These are phyloP conservation scores for Neomicropteryx cornuta DNA, from an alignment of 1,140 invertebrate species.

Conservation along the genomic window DNA sequence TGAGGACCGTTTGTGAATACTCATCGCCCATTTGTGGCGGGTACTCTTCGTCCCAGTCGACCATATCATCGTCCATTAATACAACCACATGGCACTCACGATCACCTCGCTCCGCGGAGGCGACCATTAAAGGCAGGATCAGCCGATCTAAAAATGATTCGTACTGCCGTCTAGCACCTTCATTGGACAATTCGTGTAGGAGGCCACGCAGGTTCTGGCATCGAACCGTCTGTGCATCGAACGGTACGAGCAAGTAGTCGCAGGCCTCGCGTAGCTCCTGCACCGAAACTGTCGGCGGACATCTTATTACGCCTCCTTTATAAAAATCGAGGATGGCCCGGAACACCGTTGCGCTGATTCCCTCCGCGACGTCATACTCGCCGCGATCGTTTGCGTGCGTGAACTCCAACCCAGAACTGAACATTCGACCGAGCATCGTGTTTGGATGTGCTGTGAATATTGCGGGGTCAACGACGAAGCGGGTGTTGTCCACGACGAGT, in stretches of 20 bases:
- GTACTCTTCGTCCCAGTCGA: slow-evolving; percentile 97
- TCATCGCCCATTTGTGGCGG: slow-evolving; percentile 97
- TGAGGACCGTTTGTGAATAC: slow-evolving; percentile 86
- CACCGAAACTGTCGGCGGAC: slow-evolving; percentile 54
- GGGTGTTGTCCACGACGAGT: slow-evolving; percentile 86
- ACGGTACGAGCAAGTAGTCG: slow-evolving; percentile 96
- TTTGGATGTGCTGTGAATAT: slow-evolving; percentile 86
- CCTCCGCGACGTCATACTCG: slow-evolving; percentile 97
- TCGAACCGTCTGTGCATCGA: slow-evolving; percentile 91
- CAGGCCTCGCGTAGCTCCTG: slow-evolving; percentile 96
- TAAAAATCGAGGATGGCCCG: slow-evolving; percentile 95
- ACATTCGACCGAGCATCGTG: slow-evolving; percentile 95
- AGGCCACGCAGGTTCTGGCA: slow-evolving; percentile 78
- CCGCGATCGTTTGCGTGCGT: slow-evolving; percentile 90
- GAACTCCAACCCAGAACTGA: slow-evolving; percentile 87
- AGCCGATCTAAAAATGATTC: slow-evolving; percentile 92
- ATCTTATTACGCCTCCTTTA: slow-evolving; percentile 77
- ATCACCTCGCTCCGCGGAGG: slow-evolving; percentile 83
- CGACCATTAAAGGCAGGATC: slow-evolving; percentile 93
- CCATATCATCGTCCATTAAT: slow-evolving; percentile 86
- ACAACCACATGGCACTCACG: slow-evolving; percentile 91
- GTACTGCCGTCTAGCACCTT: slow-evolving; percentile 94
- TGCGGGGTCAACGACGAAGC: slow-evolving; percentile 84
- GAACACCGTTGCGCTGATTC: slow-evolving; percentile 92
- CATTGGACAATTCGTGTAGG: slow-evolving; percentile 96